Evolutionary conservation across 2,113 vertebrate genomes (phyloP).

Genomic region (Phodopus roborovskii): DNA sequence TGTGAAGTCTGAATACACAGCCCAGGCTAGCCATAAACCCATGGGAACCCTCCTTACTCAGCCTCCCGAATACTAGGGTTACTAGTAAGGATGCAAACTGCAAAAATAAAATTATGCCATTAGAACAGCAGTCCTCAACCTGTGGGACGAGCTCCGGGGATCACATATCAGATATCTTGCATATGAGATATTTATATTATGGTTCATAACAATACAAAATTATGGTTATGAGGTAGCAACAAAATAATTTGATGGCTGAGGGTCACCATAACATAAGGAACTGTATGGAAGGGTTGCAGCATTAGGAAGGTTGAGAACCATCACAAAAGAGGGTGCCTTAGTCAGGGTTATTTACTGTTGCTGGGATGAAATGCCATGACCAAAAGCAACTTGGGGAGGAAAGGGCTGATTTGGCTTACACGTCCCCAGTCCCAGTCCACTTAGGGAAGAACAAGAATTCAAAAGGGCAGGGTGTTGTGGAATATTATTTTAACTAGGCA

Average conservation of each 20-base stretch:
- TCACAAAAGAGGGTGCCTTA: background rate
- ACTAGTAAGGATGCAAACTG: conserved; percentile 64
- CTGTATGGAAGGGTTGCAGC: background rate
- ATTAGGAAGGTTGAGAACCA: background rate
- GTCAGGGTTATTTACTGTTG: background rate
- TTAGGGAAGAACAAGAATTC: background rate
- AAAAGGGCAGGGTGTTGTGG: background rate
- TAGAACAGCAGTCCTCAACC: background rate
- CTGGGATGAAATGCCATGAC: background rate
- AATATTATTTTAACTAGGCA: background rate
- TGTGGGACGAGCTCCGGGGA: background rate
- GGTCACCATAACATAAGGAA: background rate
- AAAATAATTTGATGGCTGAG: background rate
- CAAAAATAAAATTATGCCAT: conserved; percentile 71
- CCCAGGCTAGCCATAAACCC: background rate
- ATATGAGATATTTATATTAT: background rate
- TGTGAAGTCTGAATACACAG: background rate
- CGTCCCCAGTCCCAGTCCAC: background rate
- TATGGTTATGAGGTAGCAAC: background rate
- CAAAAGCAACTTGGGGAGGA: background rate
- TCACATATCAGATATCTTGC: background rate
- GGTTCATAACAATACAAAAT: background rate
- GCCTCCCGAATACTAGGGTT: background rate
- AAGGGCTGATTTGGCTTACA: background rate
- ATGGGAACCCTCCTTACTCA: background rate